phyloP scores from a whole-genome alignment of 2,888 invertebrate species.

The Trissolcus japonicus region DNA sequence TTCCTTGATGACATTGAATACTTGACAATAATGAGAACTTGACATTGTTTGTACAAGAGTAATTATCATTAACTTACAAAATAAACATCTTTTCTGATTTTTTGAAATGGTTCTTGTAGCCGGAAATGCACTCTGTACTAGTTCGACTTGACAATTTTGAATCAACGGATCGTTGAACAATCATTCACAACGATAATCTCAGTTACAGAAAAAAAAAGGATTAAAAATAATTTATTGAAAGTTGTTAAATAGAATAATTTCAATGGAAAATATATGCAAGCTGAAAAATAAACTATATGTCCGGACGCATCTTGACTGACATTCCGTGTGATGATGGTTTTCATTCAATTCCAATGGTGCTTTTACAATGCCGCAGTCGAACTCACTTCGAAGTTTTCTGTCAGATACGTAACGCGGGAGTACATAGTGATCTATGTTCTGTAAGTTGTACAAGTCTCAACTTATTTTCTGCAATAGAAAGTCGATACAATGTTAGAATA shows the following conservation, averaged over 20 bases:
- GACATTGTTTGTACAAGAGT: slow-evolving; percentile 67
- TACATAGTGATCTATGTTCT: too few species aligned
- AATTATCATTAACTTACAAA: slow-evolving; percentile 68
- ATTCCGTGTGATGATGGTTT: background rate
- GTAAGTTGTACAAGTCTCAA: too few species aligned
- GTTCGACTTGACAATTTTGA: background rate
- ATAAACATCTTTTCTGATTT: slow-evolving; percentile 55
- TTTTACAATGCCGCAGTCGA: too few species aligned
- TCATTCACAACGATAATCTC: background rate
- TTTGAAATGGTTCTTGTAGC: background rate
- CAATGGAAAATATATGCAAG: too few species aligned
- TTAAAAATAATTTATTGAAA: background rate
- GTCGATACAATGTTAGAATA: background rate
- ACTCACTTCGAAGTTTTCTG: too few species aligned
- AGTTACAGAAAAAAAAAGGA: background rate
- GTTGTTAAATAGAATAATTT: background rate
- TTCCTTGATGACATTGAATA: slow-evolving; percentile 56
- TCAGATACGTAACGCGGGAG: too few species aligned
- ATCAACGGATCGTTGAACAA: background rate
- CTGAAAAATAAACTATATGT: too few species aligned
- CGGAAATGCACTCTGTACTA: slow-evolving; percentile 3
- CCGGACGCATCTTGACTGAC: too few species aligned
- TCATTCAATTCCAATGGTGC: too few species aligned
- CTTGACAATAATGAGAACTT: slow-evolving; percentile 60
- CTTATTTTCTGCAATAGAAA: background rate